Evolutionary conservation across 2,113 vertebrate genomes (phyloP), one percentile per base, ranked within the genome.

Genomic region (Empidonax traillii): DNA sequence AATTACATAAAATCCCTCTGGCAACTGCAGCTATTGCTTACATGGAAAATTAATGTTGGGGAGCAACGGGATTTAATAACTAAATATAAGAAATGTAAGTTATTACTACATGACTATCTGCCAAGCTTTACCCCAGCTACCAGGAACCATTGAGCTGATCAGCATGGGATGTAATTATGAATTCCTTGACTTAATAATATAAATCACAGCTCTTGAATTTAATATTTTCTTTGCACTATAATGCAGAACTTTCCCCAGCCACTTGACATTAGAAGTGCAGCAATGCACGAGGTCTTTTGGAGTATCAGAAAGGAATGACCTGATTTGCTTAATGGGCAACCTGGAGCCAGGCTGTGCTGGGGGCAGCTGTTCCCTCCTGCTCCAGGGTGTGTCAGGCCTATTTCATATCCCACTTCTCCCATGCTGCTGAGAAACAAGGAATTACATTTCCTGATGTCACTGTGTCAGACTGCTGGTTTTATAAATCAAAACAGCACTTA

Each of bases 11-110:
- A 96, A 83, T 85, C 93, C 94, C 86, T 91, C 75, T 90, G 83
- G 94, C 85, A 96, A 93, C 59, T 62, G 37, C n/a, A 93, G 77
- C 78, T 89, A 94, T 94, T 92, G 94, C 95, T 95, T 97, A 94
- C 91, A 88, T 41, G 59, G 91, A 97, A 97, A 94, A 96, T 91
- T 94, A 97, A 95, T 85, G 87, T 93, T 82, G 87, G 65, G 89
- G 85, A 94, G 92, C 87, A 84, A 83, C 8, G 39, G 79, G 82
- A 93, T 87, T 91, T 94, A 94, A 96, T 90, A 96, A 93, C 87
- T 88, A 88, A 97, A 89, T 92, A 78, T 84, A 92, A 93, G 82
- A 93, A 90, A 91, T 80, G 49, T 51, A 67, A 93, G 59, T 90
- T 96, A 95, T 95, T 84, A 88, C 59, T 85, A 46, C 49, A 69